A percentile compares a stretch with the other conserved stretches of the same genome.
phyloP scores from a whole-genome alignment of 37 sponge, comb jelly and placozoan genomes.

The Dysidea cf. avara region DNA sequence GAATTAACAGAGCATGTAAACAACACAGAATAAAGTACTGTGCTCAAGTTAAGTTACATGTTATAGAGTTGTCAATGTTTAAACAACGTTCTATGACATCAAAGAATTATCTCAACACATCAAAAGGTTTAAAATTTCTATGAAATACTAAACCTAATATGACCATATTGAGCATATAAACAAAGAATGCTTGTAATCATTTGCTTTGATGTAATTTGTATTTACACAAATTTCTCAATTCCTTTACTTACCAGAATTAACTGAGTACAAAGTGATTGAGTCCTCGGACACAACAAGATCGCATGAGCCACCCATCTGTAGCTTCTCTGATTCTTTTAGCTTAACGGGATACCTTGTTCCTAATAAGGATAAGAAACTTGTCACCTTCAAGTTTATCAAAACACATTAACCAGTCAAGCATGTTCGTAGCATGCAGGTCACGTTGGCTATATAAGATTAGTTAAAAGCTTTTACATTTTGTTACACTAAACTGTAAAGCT shows the following conservation, averaged over 20 bases:
- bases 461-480: too few species aligned
- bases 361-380: neutral
- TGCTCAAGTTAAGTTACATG: too few species aligned
- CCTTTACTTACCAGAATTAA: constrained; percentile 46
- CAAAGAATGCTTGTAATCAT: neutral
- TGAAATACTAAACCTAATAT: too few species aligned
- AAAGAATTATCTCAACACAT: too few species aligned
- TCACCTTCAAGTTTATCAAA: neutral
- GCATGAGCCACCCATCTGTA: constrained; percentile 39
- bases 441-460: neutral
- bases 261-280: constrained; percentile 28
- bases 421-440: too few species aligned
- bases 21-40: too few species aligned
- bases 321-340: constrained; percentile 63
- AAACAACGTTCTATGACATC: too few species aligned
- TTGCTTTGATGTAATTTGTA: neutral
- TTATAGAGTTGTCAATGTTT: too few species aligned
- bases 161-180: neutral
- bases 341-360: constrained; percentile 44
- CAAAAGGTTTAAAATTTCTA: too few species aligned
- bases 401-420: too few species aligned
- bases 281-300: constrained; percentile 64
- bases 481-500: too few species aligned
- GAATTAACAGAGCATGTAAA: too few species aligned
- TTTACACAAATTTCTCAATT: neutral